Base-by-base conservation (phyloP, 2,113 vertebrate genomes). In the Uropsilus gracilis region DNA sequence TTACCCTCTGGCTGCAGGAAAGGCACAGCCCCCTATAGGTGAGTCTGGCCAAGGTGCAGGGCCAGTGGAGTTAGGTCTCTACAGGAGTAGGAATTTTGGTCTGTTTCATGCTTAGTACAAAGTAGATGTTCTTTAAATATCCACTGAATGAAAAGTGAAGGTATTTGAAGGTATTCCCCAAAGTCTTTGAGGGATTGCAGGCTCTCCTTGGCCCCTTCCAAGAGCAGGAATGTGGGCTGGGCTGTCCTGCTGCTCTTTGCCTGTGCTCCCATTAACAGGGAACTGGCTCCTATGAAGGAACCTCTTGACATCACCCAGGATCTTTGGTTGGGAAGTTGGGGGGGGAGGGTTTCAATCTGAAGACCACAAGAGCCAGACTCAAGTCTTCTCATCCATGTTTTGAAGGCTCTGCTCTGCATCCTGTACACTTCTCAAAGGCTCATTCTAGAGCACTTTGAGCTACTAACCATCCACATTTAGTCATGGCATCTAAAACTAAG, bases 351-450 rank as follows among this genome's bases (percentile, higher is more conserved):
- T n/a, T 50, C 80, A 44, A 37, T 37, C 69, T 37, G 37, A 34
- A 86, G 26, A 13, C 4, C 1, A 0, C 24, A 2, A 13, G 59
- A 34, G 10, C 0, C 0, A 4, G 14, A 26, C 77, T 69, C 24
- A 14, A 13, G 4, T 59, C 90, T 66, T 63, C 42, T n/a, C 22
- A 8, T 61, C 22, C 24, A 28, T 81, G 44, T 69, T 26, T 26
- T 30, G 4, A 57, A 55, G 50, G 28, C 37, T 84, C 64, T 14
- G 37, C 22, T 24, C 8, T 48, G 55, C 20, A 50, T 57, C 46
- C 69, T 13, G 11, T 0, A 1, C 3, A 9, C 78, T 20, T 46
- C 57, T 37, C 3, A 3, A 30, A 85, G 50, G 5, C 39, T 77
- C 17, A 6, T 24, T 50, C 30, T 8, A 34, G 28, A 18, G 1